Evolutionary conservation across 1,140 invertebrate genomes (phyloP), one percentile per base, ranked within the genome.

Genomic region (Medauroidea extradentata): DNA sequence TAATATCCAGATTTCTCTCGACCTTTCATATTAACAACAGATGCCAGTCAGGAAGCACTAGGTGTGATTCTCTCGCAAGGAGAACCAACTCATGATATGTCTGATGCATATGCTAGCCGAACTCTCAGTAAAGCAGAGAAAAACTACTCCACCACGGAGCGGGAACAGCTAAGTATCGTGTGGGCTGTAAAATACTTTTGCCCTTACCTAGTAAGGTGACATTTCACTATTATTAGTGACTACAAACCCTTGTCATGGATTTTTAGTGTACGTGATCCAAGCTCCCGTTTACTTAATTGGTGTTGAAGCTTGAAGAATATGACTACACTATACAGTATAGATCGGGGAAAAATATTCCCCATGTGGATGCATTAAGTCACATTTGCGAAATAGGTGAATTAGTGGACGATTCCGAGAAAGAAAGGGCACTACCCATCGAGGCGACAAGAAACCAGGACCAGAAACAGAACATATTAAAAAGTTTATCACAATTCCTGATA

Each of bases 141-240:
- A 19, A 69, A 69, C 19, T 78, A 78, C 56, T 67, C 65, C 1
- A 75, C 73, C 11, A 75, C 69, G 24, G 77, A 60, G 79, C n/a
- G 67, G 41, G 69, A 73, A 66, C 46, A 69, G 2, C 41, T 73
- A 41, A 71, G 66, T 13, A 67, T 71, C 24, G n/a, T n/a, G n/a
- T n/a, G n/a, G n/a, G n/a, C n/a, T n/a, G n/a, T n/a, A n/a, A n/a
- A n/a, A n/a, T n/a, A n/a, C n/a, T n/a, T n/a, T n/a, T n/a, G n/a
- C n/a, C n/a, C n/a, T n/a, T n/a, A n/a, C n/a, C n/a, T n/a, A n/a
- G n/a, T n/a, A n/a, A n/a, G n/a, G n/a, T n/a, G n/a, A n/a, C n/a
- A n/a, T n/a, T n/a, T n/a, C n/a, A 66, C 51, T 44, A 65, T 70
- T 16, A 18, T 62, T 11, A 67, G 64, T 2, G 71, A 73, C 53